Evolutionary conservation across 2,797 vertebrate species (phyloP).

Genomic region (Siniperca obscura): DNA sequence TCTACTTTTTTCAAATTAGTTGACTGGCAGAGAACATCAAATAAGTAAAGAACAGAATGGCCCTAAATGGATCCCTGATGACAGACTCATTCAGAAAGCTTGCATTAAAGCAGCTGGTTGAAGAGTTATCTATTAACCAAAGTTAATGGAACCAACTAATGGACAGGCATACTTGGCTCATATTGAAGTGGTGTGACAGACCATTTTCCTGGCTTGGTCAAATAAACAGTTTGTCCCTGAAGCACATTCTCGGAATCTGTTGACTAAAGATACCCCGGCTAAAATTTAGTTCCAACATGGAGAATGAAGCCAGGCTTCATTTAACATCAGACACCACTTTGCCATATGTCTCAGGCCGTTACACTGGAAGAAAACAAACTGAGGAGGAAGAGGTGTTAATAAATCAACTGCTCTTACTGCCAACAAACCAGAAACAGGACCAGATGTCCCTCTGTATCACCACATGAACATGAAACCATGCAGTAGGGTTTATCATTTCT

Average conservation of each 20-base stretch:
- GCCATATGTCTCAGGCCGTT: background rate
- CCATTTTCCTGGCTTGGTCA: slow-evolving; percentile 33
- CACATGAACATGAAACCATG: background rate
- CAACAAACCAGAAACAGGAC: slow-evolving; percentile 16
- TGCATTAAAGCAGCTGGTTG: slow-evolving; percentile 27
- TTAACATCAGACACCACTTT: slow-evolving; percentile 42
- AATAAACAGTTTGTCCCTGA: slow-evolving; percentile 59
- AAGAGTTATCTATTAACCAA: slow-evolving; percentile 63
- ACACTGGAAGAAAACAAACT: slow-evolving; percentile 27
- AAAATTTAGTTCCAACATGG: slow-evolving; percentile 9
- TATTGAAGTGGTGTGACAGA: slow-evolving; percentile 20
- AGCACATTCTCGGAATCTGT: slow-evolving; percentile 38
- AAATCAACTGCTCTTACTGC: slow-evolving; percentile 32
- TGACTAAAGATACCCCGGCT: slow-evolving; percentile 22
- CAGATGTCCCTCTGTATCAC: slow-evolving; percentile 26
- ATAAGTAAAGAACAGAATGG: slow-evolving; percentile 9
- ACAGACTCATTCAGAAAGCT: slow-evolving; percentile 7
- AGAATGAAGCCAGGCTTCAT: slow-evolving; percentile 28
- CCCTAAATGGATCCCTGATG: slow-evolving; percentile 11
- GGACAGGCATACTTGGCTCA: slow-evolving; percentile 28
- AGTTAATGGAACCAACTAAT: slow-evolving; percentile 58
- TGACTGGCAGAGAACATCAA: slow-evolving; percentile 15
- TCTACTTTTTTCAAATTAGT: background rate
- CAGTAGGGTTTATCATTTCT: background rate
- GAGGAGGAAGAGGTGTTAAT: slow-evolving; percentile 35